Base-by-base conservation (phyloP, 1,140 invertebrate species). In the Megalonaias nervosa region DNA sequence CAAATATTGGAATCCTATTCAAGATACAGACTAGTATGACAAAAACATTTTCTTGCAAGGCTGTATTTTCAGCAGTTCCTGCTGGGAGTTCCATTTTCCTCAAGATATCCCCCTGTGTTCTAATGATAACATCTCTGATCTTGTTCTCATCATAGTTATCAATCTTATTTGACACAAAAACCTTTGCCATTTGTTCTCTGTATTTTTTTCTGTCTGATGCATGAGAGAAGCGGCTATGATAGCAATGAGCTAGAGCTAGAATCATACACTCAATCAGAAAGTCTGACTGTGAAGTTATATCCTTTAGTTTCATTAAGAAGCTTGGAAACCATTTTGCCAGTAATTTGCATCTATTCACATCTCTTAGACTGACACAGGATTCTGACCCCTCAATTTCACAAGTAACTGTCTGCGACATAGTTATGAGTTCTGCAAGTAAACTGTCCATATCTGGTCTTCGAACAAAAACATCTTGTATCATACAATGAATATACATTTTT, bases 31-130 rank as follows among this genome's bases (percentile, higher is more conserved):
- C 77, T 15, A 88, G 60, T 68, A 88, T 86, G 69, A 88, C 79
- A 71, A 88, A 88, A 14, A 88, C 74, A 70, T 88, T 88, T 69
- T 88, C 87, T 64, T 80, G 79, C 26, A 88, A 71, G n/a, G 87
- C 86, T 61, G 77, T 78, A 64, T 88, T 88, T 9, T 62, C 61
- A 19, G 80, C 80, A 23, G 80, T 81, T 57, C 80, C 75, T 55
- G n/a, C 14, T 6, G 80, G 80, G 15, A 81, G 23, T 21, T 77
- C 75, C 80, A 81, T 81, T 59, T 68, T 68, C 23, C 58, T 56
- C 2, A 81, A n/a, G 55, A 81, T 68, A 59, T 74, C 71, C 55
- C 55, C 31, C 23, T 81, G 75, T 31, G 81, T 75, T 16, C 67
- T n/a, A 21, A 23, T 66, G n/a, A 83, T 81, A 21, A 80, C 65